Evolutionary conservation across 2,888 invertebrate genomes (phyloP).

Genomic region (Microplitis deprimator): DNA sequence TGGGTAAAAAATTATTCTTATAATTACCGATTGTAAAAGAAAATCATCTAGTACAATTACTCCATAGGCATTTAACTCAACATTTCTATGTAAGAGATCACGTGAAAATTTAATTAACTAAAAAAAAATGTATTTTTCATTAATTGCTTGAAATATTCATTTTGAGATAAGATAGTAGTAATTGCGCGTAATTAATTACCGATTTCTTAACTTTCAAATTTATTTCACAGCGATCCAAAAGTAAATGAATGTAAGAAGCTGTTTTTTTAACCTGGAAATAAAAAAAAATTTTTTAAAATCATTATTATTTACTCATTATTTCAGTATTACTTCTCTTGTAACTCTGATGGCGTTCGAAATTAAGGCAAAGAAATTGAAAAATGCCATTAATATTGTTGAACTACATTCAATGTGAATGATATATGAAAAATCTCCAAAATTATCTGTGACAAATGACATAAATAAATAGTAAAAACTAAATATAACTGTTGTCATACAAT

Average conservation of each 20-base stretch:
- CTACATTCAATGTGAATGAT: background rate
- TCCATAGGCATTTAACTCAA: background rate
- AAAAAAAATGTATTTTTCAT: background rate
- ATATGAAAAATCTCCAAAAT: background rate
- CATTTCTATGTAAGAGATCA: background rate
- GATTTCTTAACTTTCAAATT: background rate
- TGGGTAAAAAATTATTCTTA: background rate
- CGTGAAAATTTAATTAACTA: background rate
- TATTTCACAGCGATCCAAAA: background rate
- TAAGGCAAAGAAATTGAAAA: background rate
- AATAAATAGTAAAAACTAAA: background rate
- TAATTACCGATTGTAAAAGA: background rate
- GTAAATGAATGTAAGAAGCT: background rate
- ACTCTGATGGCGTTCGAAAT: background rate
- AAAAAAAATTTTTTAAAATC: background rate
- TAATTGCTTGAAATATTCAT: background rate
- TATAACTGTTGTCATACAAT: background rate
- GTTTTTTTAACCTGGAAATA: background rate
- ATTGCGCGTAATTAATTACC: background rate
- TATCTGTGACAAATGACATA: background rate
- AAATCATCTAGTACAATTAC: background rate
- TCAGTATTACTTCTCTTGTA: background rate
- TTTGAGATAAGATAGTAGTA: background rate
- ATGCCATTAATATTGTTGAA: background rate
- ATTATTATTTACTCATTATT: background rate